Evolutionary conservation across 2,113 vertebrate species (phyloP), one percentile per base, ranked within the genome.

Genomic region (Chloroceryle aenea): DNA sequence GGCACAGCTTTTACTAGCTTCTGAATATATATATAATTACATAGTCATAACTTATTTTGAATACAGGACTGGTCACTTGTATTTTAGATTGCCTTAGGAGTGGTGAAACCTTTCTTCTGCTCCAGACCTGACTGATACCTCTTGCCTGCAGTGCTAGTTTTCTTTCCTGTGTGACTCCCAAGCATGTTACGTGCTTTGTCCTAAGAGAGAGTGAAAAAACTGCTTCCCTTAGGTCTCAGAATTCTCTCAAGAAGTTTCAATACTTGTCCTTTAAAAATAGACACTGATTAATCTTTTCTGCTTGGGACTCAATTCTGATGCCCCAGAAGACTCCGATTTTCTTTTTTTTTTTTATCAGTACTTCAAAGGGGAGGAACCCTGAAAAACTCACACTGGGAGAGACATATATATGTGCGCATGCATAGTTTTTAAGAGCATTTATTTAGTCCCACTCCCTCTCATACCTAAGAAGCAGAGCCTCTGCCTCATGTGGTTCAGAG

Each of bases 191-290:
- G 0, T 64, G 6, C 50, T 84, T 91, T 94, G 42, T 88, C 63
- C 52, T 80, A 47, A 58, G 42, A 74, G n/a, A 30, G 32, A n/a
- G 5, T 66, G 67, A 71, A 80, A 85, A 56, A 30, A 27, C 29
- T 52, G 7, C 30, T 58, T 58, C 12, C 38, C 15, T 40, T 82
- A 38, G 16, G 5, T 83, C 26, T 29, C 25, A 16, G 22, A 26
- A 69, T 53, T 68, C 30, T 58, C 20, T 80, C 47, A 30, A 6
- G 56, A 52, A 68, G 30, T 32, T 69, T 93, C 42, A 74, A 3
- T 22, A 93, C 42, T 12, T 74, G 83, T 59, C 8, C 15, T 83
- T 83, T 90, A 18, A 79, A 95, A 76, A 73, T n/a, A 82, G 47
- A 29, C 19, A 27, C 4, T 50, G 1, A 47, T 91, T 76, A 27